Evolutionary conservation across 2,888 invertebrate species (phyloP).

Genomic region (Rosalia funebris): DNA sequence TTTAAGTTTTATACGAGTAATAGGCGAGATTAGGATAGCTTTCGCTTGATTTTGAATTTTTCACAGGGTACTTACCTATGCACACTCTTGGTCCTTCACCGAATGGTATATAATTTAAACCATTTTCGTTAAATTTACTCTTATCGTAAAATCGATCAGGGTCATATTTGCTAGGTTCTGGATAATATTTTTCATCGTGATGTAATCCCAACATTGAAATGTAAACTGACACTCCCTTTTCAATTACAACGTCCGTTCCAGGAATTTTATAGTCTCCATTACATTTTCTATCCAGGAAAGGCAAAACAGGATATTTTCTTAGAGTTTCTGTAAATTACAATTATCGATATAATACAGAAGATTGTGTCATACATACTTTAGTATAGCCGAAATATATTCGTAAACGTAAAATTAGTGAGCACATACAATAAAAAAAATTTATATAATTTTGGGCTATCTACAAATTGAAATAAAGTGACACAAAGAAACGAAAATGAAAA

Average conservation of each 20-base stretch:
- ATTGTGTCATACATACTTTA: too few relatives aligned
- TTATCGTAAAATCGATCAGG: constrained; percentile 48
- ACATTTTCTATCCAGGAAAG: constrained; percentile 51
- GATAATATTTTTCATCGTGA: constrained; percentile 48
- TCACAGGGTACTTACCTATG: constrained; percentile 39
- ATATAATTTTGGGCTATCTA: too few relatives aligned
- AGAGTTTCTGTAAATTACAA: constrained; percentile 58
- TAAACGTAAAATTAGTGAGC: too few relatives aligned
- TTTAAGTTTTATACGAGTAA: too few relatives aligned
- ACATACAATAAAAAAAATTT: too few relatives aligned
- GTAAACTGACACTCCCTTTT: constrained; percentile 56
- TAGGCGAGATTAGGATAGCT: too few relatives aligned
- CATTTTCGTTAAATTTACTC: constrained; percentile 33
- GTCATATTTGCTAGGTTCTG: constrained; percentile 47
- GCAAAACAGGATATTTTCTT: constrained; percentile 59
- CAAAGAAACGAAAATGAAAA: too few relatives aligned
- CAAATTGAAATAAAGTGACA: too few relatives aligned
- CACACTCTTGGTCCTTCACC: constrained; percentile 50
- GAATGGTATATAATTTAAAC: constrained; percentile 47
- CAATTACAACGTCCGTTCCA: constrained; percentile 46
- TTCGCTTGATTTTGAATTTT: too few relatives aligned
- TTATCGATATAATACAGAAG: not conserved
- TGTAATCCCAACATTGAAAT: constrained; percentile 49
- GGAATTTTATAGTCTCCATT: constrained; percentile 48
- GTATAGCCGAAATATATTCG: too few relatives aligned